Base-by-base conservation (phyloP, 2,113 vertebrate genomes). In the Leucoraja erinaceus region DNA sequence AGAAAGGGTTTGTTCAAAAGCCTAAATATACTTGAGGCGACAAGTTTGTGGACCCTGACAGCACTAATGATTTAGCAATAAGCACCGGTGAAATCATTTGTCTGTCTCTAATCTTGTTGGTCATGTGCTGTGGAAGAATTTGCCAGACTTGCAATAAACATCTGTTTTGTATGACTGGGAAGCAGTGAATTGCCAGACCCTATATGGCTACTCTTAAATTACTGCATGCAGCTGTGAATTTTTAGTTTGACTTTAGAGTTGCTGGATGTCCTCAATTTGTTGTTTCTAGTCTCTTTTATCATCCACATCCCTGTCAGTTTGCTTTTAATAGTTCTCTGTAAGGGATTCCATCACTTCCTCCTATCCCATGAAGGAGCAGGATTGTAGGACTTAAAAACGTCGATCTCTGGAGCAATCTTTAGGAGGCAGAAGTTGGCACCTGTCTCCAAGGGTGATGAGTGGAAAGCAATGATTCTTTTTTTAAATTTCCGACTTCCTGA, bases 271-370 rank as follows among this genome's bases (percentile, higher is more conserved):
- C 70, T 16, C n/a, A 63, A 28, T 1, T 63, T 47, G 38, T 59
- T 5, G 56, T 11, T 63, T 5, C 59, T 63, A 22, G 3, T 54
- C 54, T 54, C 54, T 33, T 16, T 31, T n/a, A 0, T 4, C 75
- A 3, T 3, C 1, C 5, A 0, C 8, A 8, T 0, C 0, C 0
- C 11, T 0, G 10, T 77, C n/a, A 4, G 74, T 77, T 11, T 77
- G 75, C n/a, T 72, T 72, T 20, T 72, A 18, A 20, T 72, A 47
- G 70, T 72, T 20, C 70, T 72, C 70, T 72, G 18, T 72, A 20
- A 72, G 4, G 22, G 56, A 7, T 1, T 33, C 14, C 59, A 86
- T 4, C 11, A 6, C 56, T 31, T 61, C 56, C 28, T 11, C 25
- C 3, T 61, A 61, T 28, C 4, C 28, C 61, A 11, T 63, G 56